Percentiles rank a stretch among this genome's conserved stretches.
phyloP scores from a whole-genome alignment of 1,140 invertebrate species.

The Panagrolaimus sp. region DNA sequence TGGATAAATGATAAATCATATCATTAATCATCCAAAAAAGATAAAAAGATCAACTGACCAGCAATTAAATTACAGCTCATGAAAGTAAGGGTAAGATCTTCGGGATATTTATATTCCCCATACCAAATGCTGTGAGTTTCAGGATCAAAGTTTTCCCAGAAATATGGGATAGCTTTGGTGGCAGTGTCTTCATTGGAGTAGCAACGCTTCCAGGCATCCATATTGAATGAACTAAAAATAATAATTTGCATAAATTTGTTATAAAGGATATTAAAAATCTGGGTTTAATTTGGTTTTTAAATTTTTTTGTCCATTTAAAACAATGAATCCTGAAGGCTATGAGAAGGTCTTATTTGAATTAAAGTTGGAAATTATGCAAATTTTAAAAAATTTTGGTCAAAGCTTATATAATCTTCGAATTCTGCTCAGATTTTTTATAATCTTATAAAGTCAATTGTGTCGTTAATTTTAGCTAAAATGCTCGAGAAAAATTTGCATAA shows the following conservation, averaged over 20 bases:
- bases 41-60: slow-evolving; percentile 64
- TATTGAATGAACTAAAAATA: slow-evolving; percentile 72
- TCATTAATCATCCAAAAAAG: not conserved
- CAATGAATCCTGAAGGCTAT: too few species aligned
- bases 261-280: not conserved
- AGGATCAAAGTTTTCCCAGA: slow-evolving; percentile 95
- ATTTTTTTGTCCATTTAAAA: too few species aligned
- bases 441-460: too few species aligned
- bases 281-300: too few species aligned
- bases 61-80: slow-evolving; percentile 91
- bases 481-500: too few species aligned
- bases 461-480: too few species aligned
- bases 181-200: slow-evolving; percentile 92
- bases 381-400: too few species aligned
- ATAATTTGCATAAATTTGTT: slow-evolving; percentile 31
- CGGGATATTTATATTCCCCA: slow-evolving; percentile 84
- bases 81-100: slow-evolving; percentile 84
- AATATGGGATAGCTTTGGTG: slow-evolving; percentile 85
- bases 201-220: slow-evolving; percentile 93
- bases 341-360: too few species aligned
- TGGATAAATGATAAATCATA: too few species aligned
- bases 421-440: too few species aligned
- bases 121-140: slow-evolving; percentile 95
- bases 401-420: too few species aligned
- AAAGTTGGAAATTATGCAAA: too few species aligned